Conservation (phyloP, 2,888 invertebrate genomes). For the Exocentrus adspersus region DNA sequence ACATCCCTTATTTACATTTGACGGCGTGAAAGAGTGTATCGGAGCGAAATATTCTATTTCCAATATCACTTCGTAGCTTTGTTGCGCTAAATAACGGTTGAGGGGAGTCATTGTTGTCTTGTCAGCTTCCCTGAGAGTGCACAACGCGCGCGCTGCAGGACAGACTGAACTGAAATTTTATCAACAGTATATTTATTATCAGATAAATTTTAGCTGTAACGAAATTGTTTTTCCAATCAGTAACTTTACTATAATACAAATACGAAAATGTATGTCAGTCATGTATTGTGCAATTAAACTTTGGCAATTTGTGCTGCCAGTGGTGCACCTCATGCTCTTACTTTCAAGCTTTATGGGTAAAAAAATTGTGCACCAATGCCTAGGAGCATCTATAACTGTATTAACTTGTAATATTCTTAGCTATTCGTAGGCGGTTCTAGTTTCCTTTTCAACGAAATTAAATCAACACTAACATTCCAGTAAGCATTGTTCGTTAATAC, state of each 20-base stretch:
- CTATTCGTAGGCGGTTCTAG: constrained; percentile 22
- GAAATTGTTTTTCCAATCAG: no score
- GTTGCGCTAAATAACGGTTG: constrained; percentile 60
- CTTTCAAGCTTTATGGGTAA: no score
- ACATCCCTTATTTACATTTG: constrained; percentile 61
- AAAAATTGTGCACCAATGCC: no score
- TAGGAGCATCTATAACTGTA: no score
- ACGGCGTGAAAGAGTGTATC: constrained; percentile 60
- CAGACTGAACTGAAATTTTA: constrained; percentile 57
- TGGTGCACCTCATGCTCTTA: no score
- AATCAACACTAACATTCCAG: constrained; percentile 31
- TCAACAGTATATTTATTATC: constrained; percentile 53
- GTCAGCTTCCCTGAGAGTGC: constrained; percentile 51
- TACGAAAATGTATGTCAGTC: no score
- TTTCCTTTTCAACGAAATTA: constrained; percentile 30
- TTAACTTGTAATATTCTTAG: constrained; percentile 21
- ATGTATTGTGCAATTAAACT: no score
- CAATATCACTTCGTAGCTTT: constrained; percentile 62
- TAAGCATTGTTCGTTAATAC: constrained; percentile 28
- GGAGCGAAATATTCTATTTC: constrained; percentile 63
- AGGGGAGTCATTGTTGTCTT: constrained; percentile 59
- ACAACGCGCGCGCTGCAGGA: constrained; percentile 47
- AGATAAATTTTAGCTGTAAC: constrained; percentile 12
- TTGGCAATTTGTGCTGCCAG: no score
- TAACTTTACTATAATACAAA: no score